These are phyloP conservation scores for Tenthredo mesomela DNA, from an alignment of 2,888 invertebrate genomes.

Conservation along the genomic window DNA sequence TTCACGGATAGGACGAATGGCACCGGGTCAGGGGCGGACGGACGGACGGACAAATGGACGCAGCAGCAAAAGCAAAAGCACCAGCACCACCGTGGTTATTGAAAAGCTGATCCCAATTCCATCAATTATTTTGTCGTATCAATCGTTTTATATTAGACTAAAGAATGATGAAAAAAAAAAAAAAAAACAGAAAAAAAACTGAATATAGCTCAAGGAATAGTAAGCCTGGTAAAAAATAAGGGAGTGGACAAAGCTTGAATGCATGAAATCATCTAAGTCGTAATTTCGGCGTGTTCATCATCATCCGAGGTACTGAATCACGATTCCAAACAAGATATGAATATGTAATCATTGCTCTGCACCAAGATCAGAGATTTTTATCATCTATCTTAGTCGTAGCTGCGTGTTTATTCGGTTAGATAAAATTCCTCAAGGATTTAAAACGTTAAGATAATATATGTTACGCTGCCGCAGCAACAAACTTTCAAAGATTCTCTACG, in stretches of 20 bases:
- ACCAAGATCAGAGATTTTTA: not conserved
- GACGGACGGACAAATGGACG: conserved; percentile 28
- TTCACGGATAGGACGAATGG: conserved; percentile 24
- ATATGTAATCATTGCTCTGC: not conserved
- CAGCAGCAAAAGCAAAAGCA: not conserved
- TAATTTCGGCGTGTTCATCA: not conserved
- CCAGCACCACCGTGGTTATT: not conserved
- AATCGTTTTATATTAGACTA: not conserved
- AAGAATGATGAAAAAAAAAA: no score
- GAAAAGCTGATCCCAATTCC: not conserved
- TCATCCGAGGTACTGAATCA: not conserved
- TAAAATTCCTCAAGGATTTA: conserved; percentile 37
- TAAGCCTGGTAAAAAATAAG: not conserved
- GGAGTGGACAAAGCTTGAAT: not conserved
- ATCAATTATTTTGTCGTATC: not conserved
- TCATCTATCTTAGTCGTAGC: not conserved
- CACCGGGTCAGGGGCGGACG: conserved; percentile 2
- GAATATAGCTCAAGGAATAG: not conserved
- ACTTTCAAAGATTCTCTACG: not conserved
- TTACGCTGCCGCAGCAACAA: not conserved
- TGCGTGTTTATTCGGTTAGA: conserved; percentile 35
- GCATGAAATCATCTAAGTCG: not conserved
- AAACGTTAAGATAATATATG: conserved; percentile 17
- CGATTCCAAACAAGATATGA: not conserved
- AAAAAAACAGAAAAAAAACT: not conserved